These are phyloP conservation scores for Smutsia gigantea DNA, from an alignment of 2,797 vertebrate species.

Conservation along the genomic window DNA sequence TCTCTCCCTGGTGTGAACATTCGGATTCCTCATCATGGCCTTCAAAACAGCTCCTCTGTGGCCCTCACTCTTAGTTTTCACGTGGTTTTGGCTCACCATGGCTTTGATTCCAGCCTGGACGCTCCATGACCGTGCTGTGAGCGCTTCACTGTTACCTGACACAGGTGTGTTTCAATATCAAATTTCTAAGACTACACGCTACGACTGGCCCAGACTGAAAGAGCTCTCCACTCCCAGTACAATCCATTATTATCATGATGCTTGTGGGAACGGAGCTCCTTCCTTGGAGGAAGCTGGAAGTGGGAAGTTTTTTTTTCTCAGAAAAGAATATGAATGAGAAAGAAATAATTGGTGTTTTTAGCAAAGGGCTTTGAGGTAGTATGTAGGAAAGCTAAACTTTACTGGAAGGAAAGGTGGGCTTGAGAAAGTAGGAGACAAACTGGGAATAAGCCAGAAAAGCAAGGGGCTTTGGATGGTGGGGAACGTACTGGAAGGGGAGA, in stretches of 20 bases:
- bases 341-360: neutral
- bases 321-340: neutral
- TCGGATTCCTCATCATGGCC: neutral
- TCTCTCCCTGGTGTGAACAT: neutral
- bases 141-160: neutral
- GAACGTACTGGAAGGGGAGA: neutral
- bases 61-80: neutral
- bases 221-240: neutral
- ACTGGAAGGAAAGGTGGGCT: neutral
- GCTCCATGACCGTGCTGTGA: neutral
- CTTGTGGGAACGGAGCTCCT: neutral
- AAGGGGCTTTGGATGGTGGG: neutral
- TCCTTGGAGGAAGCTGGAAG: neutral
- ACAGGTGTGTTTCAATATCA: neutral
- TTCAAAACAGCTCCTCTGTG: neutral
- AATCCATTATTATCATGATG: neutral
- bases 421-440: neutral
- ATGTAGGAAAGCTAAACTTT: constrained; percentile 8
- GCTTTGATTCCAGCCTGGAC: neutral
- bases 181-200: neutral
- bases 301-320: neutral
- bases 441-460: neutral
- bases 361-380: neutral
- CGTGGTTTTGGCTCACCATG: neutral
- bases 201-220: neutral